A percentile compares a stretch with the other conserved stretches of the same genome.
These are phyloP conservation scores for Scalopus aquaticus DNA, from an alignment of 2,113 vertebrate species.

Conservation along the genomic window DNA sequence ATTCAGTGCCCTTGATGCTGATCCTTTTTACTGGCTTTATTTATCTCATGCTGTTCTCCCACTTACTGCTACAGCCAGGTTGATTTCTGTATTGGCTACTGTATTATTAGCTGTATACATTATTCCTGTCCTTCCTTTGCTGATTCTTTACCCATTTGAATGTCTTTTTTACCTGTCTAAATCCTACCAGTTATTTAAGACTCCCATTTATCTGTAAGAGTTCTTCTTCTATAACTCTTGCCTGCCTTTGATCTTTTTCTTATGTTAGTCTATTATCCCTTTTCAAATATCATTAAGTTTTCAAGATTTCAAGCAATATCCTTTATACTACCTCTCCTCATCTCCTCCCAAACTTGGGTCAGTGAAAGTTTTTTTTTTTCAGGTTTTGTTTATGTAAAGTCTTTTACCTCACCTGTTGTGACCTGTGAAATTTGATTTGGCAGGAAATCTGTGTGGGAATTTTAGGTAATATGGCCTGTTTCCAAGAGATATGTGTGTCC, in stretches of 20 bases:
- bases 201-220: neutral
- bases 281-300: neutral
- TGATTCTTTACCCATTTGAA: neutral
- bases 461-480: constrained; percentile 98
- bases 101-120: neutral
- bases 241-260: neutral
- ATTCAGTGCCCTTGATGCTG: neutral
- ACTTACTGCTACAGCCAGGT: neutral
- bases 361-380: neutral
- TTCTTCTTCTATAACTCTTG: neutral
- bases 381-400: constrained; percentile 31
- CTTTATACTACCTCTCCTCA: neutral
- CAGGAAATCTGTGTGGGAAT: constrained; percentile 99
- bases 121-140: neutral
- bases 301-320: neutral
- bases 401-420: constrained; percentile 43
- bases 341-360: neutral
- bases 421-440: constrained; percentile 74
- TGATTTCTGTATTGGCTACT: neutral
- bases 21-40: neutral
- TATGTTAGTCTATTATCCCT: neutral
- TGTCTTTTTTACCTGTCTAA: neutral
- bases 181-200: neutral
- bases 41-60: neutral
- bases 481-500: constrained; percentile 91